Evolutionary conservation across 2,888 invertebrate species (phyloP).

Genomic region (Parnassius orleans): DNA sequence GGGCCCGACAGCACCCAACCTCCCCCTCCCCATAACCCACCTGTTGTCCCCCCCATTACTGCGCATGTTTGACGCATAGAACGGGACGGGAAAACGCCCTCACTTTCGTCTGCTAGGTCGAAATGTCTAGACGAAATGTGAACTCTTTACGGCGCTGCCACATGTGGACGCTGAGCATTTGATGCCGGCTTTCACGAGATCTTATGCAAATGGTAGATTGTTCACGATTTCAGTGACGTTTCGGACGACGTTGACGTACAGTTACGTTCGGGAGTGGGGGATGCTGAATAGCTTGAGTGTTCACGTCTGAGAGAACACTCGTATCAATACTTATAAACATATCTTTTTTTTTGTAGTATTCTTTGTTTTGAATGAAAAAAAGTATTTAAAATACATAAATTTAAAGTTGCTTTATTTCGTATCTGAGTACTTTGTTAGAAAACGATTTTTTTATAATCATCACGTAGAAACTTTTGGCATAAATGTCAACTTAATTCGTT

Average conservation of each 20-base stretch:
- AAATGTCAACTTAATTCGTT: too few relatives aligned
- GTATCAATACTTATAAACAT: too few relatives aligned
- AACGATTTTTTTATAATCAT: too few relatives aligned
- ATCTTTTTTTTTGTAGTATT: too few relatives aligned
- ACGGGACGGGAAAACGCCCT: slow-evolving; percentile 55
- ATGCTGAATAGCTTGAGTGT: too few relatives aligned
- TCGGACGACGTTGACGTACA: not conserved
- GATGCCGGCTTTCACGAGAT: slow-evolving; percentile 4
- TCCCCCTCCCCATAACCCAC: slow-evolving; percentile 54
- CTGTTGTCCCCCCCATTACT: slow-evolving; percentile 65
- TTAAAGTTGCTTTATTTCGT: too few relatives aligned
- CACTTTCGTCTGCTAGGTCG: slow-evolving; percentile 68
- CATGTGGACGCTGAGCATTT: slow-evolving; percentile 47
- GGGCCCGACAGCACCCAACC: slow-evolving; percentile 42
- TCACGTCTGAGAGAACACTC: too few relatives aligned
- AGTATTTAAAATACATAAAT: too few relatives aligned
- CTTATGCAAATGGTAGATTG: not conserved
- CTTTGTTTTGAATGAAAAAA: too few relatives aligned
- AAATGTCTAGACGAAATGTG: slow-evolving; percentile 77
- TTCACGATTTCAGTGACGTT: slow-evolving; percentile 1
- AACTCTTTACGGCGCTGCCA: slow-evolving; percentile 64
- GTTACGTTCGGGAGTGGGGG: slow-evolving; percentile 5
- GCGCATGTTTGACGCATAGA: slow-evolving; percentile 67
- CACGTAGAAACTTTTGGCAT: too few relatives aligned
- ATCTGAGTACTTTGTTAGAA: too few relatives aligned